Evolutionary conservation across 2,113 vertebrate genomes (phyloP).

Genomic region (Coreoperca whiteheadi): DNA sequence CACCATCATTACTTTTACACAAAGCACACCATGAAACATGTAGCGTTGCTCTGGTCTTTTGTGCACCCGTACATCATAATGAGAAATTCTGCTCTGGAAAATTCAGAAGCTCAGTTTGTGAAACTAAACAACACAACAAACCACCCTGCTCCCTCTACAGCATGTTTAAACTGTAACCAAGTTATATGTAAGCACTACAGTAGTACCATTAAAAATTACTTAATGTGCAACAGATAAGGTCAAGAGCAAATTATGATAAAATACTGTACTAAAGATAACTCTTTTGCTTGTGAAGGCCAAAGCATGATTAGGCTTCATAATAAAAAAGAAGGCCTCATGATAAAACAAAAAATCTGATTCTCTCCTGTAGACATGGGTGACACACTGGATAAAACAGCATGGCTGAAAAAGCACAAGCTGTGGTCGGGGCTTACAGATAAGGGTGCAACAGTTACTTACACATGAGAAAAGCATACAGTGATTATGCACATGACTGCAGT

Average conservation of each 20-base stretch:
- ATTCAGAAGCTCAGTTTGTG: conserved; percentile 53
- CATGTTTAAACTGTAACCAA: conserved; percentile 24
- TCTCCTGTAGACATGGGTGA: conserved; percentile 53
- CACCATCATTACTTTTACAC: conserved; percentile 75
- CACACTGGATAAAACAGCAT: conserved; percentile 44
- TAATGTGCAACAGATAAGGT: conserved; percentile 2
- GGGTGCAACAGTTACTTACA: conserved; percentile 74
- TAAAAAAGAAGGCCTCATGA: conserved; percentile 37
- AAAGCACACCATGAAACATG: conserved; percentile 63
- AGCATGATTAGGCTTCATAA: conserved; percentile 16
- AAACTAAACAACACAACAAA: conserved; percentile 51
- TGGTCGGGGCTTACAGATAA: conserved; percentile 50
- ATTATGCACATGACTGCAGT: conserved; percentile 78
- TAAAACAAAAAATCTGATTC: conserved; percentile 58
- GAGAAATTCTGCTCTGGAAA: conserved; percentile 61
- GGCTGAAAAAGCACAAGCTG: conserved; percentile 43
- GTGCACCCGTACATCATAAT: conserved; percentile 56
- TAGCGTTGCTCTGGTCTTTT: conserved; percentile 38
- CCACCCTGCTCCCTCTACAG: not conserved
- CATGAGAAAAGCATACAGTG: conserved; percentile 68
- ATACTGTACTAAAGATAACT: not conserved
- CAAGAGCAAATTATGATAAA: conserved; percentile 15
- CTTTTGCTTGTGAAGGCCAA: conserved; percentile 36
- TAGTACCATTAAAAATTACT: conserved; percentile 15
- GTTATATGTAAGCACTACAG: conserved; percentile 18